phyloP scores from a whole-genome alignment of 2,113 vertebrate species.

The Perccottus glenii region DNA sequence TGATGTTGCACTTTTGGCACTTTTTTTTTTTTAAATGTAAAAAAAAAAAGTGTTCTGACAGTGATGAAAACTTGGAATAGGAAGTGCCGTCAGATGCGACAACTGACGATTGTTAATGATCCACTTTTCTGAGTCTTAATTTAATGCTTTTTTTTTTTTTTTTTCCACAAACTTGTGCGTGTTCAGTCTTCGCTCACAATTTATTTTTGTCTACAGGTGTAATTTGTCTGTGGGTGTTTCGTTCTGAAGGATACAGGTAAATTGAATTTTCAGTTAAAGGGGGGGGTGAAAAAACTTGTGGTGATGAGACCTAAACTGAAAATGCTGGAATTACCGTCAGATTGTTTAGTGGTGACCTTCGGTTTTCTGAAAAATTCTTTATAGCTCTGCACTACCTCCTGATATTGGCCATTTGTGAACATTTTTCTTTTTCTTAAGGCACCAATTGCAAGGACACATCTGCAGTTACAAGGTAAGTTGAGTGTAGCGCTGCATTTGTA shows the following conservation, averaged over 20 bases:
- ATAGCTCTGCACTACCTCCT: too few species aligned
- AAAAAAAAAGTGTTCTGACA: slow-evolving; percentile 11
- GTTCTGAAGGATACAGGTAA: neutral
- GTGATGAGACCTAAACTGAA: slow-evolving; percentile 59
- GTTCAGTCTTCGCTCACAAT: neutral
- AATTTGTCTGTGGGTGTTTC: neutral
- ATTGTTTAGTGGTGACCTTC: slow-evolving; percentile 85
- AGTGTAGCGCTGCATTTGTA: too few species aligned
- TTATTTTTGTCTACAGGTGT: slow-evolving; percentile 10
- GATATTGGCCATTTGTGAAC: too few species aligned
- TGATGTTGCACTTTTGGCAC: too few species aligned
- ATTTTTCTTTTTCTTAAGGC: too few species aligned
- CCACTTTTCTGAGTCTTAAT: slow-evolving; percentile 54
- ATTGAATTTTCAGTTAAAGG: neutral
- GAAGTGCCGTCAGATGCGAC: slow-evolving; percentile 94
- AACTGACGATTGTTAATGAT: slow-evolving; percentile 83
- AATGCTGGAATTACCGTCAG: slow-evolving; percentile 92
- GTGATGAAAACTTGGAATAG: slow-evolving; percentile 88
- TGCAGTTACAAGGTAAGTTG: too few species aligned
- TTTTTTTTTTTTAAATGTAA: neutral
- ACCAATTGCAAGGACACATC: too few species aligned
- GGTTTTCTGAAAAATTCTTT: slow-evolving; percentile 82
- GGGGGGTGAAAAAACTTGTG: neutral
- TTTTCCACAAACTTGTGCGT: fast-evolving
- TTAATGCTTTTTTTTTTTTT: neutral